Base-by-base conservation (phyloP, 2,113 vertebrate species). In the Macquaria ambigua region DNA sequence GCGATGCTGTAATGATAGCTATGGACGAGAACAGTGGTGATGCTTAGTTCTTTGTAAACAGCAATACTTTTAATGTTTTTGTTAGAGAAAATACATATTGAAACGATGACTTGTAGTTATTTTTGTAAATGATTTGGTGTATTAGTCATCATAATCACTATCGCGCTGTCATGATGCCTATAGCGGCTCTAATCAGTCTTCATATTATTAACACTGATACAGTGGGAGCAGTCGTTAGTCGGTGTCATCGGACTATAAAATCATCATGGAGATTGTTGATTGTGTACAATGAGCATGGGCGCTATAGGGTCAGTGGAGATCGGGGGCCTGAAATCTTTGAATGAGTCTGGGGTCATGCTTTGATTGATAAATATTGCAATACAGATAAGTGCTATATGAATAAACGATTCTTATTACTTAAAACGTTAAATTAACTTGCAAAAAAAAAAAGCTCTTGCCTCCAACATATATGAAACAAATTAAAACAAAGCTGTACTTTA, bases 11-110 rank as follows among this genome's bases (percentile, higher is more conserved):
- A 39, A 75, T 43, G 11, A 34, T 53, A n/a, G 28, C 28, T 31
- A 31, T 21, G 72, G 41, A 4, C 1, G 4, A 4, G 39, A 63
- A 67, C 56, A 76, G 75, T 46, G 79, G 70, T 14, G 59, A 50
- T 63, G n/a, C 20, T 73, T 8, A 9, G 20, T 9, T 53, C 37
- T 58, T 56, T 41, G 69, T 59, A 72, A 69, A 48, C 79, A 55
- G 11, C 23, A 25, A 72, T 15, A 18, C 12, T 62, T 72, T 28
- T 48, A 6, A 10, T 39, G n/a, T 75, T 83, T 61, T 1, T 41
- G 14, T 20, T 10, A 1, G 3, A 25, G 1, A 43, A 43, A 37
- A 50, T 31, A 1, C 6, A 8, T 5, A 15, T 0, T 66, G 28
- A 63, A 37, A 41, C 23, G 2, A 20, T 28, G 12, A 10, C 20